A percentile compares a stretch with the other conserved stretches of the same genome.
Evolutionary conservation across 23 tunicate genomes (phyloP).

Genomic region (Styela clava): DNA sequence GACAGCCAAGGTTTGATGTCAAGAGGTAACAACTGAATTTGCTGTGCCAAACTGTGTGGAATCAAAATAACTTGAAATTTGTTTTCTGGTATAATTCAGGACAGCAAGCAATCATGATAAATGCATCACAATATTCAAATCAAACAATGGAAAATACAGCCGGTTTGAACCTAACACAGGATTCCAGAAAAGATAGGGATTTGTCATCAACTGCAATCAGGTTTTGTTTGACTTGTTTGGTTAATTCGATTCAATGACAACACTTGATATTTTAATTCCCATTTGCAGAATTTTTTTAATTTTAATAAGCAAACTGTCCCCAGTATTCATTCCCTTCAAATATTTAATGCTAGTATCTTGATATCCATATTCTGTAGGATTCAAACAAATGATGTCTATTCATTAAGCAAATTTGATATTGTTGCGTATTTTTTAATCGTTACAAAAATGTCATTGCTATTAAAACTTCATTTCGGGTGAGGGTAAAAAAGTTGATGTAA

Average conservation of each 20-base stretch:
- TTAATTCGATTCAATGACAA: background rate
- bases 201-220: slow-evolving; percentile 4
- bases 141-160: background rate
- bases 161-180: slow-evolving; percentile 24
- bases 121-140: background rate
- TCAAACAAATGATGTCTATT: no score
- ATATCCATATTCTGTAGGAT: no score
- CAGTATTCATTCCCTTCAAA: background rate
- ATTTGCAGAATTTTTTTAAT: background rate
- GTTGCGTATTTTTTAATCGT: no score
- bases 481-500: no score
- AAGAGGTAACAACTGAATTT: no score
- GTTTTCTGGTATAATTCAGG: background rate
- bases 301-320: background rate
- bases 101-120: background rate
- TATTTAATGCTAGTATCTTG: no score
- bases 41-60: no score
- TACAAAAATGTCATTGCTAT: no score
- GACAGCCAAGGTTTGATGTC: background rate
- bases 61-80: no score
- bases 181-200: background rate
- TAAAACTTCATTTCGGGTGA: no score
- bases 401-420: no score
- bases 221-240: background rate
- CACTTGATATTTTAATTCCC: background rate